Base-by-base conservation (phyloP, 2,797 vertebrate species). In the Erithacus rubecula region DNA sequence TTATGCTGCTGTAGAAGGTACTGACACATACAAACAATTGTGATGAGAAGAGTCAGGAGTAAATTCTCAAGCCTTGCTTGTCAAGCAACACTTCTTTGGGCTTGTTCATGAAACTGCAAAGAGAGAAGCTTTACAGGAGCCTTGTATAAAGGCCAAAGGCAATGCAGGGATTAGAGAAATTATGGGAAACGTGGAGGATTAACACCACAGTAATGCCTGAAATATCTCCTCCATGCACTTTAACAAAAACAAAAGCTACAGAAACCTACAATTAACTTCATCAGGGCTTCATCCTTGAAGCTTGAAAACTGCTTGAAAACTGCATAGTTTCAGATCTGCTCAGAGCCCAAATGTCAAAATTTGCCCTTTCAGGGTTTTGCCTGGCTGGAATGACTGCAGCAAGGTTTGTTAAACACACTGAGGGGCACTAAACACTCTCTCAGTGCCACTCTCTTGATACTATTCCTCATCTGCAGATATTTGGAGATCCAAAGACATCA, bases 121-220 rank as follows among this genome's bases (percentile, higher is more conserved):
- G 67, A 80, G n/a, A 89, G 52, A 37, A 89, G 52, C 67, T 84
- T 90, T 44, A 39, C 6, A 79, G 26, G 11, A 82, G 15, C 39
- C 68, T 83, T 46, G 67, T 23, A 32, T 46, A 65, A 39, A 37
- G 34, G 75, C 88, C 63, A 37, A 82, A 39, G 70, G 77, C 70
- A 79, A 79, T 7, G 26, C 29, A 84, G 86, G 53, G 67, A 81
- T 88, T 91, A 94, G 27, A 90, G 62, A 93, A 89, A 93, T 90
- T 32, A 83, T 30, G 41, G 72, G 78, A 82, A 94, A 55, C 63
- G n/a, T 0, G 4, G 60, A 87, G 52, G 43, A 92, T 72, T 82
- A 89, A 69, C 23, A 12, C 20, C 60, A 12, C 29, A 51, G 32
- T 63, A 60, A 89, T 15, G 30, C 60, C 56, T 87, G 55, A 91